Percentiles rank a stretch among this genome's conserved stretches.
Evolutionary conservation across 1,140 invertebrate genomes (phyloP).

Genomic region (Zaprionus kolodkinae): DNA sequence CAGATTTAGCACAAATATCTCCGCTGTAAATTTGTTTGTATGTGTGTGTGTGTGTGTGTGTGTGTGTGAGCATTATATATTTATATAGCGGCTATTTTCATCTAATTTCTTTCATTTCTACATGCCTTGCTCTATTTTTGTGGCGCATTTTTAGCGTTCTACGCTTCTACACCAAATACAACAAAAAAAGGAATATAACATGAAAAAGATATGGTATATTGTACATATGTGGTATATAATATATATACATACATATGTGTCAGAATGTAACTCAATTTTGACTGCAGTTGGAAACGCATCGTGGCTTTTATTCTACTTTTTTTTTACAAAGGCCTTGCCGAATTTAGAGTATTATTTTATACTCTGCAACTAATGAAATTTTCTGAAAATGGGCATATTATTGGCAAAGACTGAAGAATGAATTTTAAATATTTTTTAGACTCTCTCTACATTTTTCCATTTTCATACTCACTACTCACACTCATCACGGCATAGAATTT

Average conservation of each 20-base stretch:
- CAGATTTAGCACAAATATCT: constrained; percentile 64
- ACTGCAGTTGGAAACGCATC: constrained; percentile 41
- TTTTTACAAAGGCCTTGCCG: constrained; percentile 34
- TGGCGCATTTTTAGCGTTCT: constrained; percentile 64
- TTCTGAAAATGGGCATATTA: no score
- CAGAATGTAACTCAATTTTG: constrained; percentile 71
- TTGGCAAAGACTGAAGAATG: no score
- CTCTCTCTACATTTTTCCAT: constrained; percentile 2
- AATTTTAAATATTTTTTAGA: no score
- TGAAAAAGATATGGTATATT: constrained; percentile 5
- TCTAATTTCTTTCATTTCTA: constrained; percentile 79
- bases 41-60: constrained; percentile 11
- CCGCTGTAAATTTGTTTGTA: constrained; percentile 15
- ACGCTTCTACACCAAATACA: constrained; percentile 50
- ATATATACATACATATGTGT: not conserved
- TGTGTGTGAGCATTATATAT: constrained; percentile 29
- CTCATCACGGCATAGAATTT: constrained; percentile 23
- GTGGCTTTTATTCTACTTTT: constrained; percentile 31
- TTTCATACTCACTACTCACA: constrained; percentile 3
- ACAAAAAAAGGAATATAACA: constrained; percentile 15
- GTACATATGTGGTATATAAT: not conserved
- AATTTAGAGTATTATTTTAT: constrained; percentile 35
- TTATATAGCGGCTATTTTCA: constrained; percentile 76
- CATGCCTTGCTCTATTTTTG: constrained; percentile 76
- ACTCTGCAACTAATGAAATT: no score